Evolutionary conservation across 2,113 vertebrate genomes (phyloP), one percentile per base, ranked within the genome.

Genomic region (Callorhinus ursinus): DNA sequence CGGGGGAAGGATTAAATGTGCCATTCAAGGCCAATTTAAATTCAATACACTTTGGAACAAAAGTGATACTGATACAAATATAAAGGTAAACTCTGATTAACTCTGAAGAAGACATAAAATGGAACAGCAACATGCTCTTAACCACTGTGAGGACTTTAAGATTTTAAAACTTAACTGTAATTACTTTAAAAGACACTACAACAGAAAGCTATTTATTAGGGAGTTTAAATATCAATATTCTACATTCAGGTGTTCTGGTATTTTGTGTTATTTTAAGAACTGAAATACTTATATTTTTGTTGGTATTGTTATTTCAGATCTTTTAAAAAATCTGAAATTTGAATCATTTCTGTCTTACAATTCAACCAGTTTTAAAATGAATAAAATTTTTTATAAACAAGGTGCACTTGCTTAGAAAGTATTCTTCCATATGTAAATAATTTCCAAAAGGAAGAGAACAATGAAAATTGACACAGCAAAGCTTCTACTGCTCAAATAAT

Each of bases 321-420:
- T 93, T 89, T 8, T 15, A 87, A n/a, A 79, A 79, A 84, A n/a
- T 87, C 24, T 82, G 33, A 79, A 92, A 84, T 82, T 55, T 42
- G 16, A 94, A 51, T 95, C 10, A 81, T 83, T 88, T 94, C 51
- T 24, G 55, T 77, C 4, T 95, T 91, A 59, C 1, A 76, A 42
- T 85, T 88, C 65, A 95, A 67, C 46, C 63, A 65, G 42, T 71
- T 96, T 89, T 65, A 95, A 83, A 91, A 24, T 77, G 51, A 81
- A 84, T 95, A 77, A 93, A 72, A 53, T 94, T 92, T 88, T 85
- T 83, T 72, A 63, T 61, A 90, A 92, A 93, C 59, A 94, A 90
- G 36, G 53, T 69, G 3, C 8, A 77, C 59, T 67, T 95, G 51
- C 67, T 95, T 76, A 93, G 81, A 79, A 77, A 61, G 36, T 85